phyloP scores from a whole-genome alignment of 1,140 invertebrate genomes.

The Proales similis region DNA sequence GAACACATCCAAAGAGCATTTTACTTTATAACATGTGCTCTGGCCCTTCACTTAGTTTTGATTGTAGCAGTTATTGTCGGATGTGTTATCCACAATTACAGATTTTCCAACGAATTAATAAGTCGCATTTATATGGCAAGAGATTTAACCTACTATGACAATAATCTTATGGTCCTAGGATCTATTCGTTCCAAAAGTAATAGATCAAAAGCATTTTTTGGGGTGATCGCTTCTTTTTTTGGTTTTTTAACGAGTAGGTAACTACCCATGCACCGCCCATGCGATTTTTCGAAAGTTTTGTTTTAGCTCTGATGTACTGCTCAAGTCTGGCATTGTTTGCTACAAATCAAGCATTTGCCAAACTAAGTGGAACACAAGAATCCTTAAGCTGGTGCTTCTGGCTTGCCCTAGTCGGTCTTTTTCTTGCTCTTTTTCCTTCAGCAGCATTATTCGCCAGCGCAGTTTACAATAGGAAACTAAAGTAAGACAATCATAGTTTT shows the following conservation, averaged over 20 bases:
- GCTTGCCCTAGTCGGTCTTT: conserved; percentile 30
- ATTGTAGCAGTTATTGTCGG: conserved; percentile 7
- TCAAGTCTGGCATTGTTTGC: conserved; percentile 3
- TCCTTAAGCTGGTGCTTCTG: conserved; percentile 29
- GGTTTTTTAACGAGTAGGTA: conserved; percentile 2
- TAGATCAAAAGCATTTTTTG: no score
- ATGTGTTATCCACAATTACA: no score
- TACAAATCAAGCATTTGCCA: background rate
- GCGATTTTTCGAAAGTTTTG: background rate
- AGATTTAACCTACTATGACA: background rate
- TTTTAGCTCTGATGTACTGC: conserved; percentile 13
- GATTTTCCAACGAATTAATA: no score
- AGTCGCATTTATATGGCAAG: conserved; percentile 1
- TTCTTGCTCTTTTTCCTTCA: conserved; percentile 1
- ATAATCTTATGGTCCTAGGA: background rate
- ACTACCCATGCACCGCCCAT: background rate
- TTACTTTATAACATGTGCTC: conserved; percentile 8
- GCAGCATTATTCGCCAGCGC: no score
- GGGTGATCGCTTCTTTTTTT: background rate
- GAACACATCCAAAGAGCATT: background rate
- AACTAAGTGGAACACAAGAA: background rate
- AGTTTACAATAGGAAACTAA: no score
- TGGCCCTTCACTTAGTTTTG: conserved; percentile 11
- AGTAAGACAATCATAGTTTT: no score
- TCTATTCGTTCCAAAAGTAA: no score